phyloP scores from a whole-genome alignment of 2,888 invertebrate genomes.

The Dryobotodes eremita region DNA sequence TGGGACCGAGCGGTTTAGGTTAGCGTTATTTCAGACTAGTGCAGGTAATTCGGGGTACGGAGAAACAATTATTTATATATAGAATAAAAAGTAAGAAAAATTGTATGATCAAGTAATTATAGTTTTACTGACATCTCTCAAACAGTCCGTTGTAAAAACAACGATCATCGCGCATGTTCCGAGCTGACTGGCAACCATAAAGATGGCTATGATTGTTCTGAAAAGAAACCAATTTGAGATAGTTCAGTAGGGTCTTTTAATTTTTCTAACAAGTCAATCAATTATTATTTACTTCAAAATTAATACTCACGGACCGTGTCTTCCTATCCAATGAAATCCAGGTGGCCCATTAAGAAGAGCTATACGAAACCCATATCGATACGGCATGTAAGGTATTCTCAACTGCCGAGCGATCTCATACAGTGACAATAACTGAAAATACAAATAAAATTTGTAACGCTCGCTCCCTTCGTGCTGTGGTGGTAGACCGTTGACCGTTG shows the following conservation, averaged over 20 bases:
- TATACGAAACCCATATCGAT: constrained; percentile 81
- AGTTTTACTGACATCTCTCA: constrained; percentile 80
- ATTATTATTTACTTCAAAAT: neutral
- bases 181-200: constrained; percentile 81
- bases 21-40: neutral
- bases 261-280: neutral
- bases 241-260: neutral
- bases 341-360: constrained; percentile 79
- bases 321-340: constrained; percentile 68
- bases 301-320: constrained; percentile 77
- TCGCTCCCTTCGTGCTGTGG: neutral
- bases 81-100: neutral
- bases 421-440: constrained; percentile 75
- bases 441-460: neutral
- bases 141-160: constrained; percentile 78
- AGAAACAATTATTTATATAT: too few species aligned
- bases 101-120: neutral
- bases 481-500: neutral
- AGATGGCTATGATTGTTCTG: constrained; percentile 77
- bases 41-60: neutral
- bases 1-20: neutral
- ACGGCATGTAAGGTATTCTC: constrained; percentile 78
- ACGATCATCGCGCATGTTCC: constrained; percentile 81
- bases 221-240: constrained; percentile 48
- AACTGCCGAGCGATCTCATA: constrained; percentile 78